These are phyloP conservation scores for Tetramorium simillimum DNA, from an alignment of 1,140 invertebrate genomes.

Conservation along the genomic window DNA sequence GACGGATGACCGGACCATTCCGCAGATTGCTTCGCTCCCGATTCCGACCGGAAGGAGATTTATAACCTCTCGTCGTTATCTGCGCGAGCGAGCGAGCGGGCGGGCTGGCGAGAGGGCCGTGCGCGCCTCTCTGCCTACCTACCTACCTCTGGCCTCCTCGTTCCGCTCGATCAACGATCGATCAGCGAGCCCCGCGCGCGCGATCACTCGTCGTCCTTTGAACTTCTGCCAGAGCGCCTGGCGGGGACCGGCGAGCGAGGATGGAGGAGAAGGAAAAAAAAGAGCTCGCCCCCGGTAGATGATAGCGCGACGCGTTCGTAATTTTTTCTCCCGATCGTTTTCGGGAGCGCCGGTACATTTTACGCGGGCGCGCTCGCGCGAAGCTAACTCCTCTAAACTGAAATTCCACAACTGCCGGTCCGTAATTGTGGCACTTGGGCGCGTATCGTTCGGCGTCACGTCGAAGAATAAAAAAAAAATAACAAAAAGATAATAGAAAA, in stretches of 20 bases:
- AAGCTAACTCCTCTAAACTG: slow-evolving; percentile 27
- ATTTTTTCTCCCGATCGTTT: slow-evolving; percentile 57
- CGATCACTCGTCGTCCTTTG: slow-evolving; percentile 59
- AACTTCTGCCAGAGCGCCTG: slow-evolving; percentile 29
- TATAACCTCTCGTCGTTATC: slow-evolving; percentile 85
- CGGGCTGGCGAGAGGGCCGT: slow-evolving; percentile 49
- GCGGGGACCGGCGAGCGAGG: background rate
- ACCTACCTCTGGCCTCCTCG: slow-evolving; percentile 30
- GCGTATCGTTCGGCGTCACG: background rate
- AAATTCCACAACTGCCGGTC: slow-evolving; percentile 14
- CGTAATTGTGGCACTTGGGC: background rate
- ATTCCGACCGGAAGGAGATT: slow-evolving; percentile 84
- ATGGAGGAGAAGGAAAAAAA: background rate
- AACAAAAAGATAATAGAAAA: background rate
- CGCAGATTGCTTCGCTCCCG: slow-evolving; percentile 84
- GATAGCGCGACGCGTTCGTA: slow-evolving; percentile 60
- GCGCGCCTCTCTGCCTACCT: slow-evolving; percentile 35
- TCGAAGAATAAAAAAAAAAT: background rate
- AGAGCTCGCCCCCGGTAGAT: slow-evolving; percentile 4
- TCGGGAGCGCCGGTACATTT: slow-evolving; percentile 4
- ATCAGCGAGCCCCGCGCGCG: slow-evolving; percentile 56
- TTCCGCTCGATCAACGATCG: slow-evolving; percentile 70
- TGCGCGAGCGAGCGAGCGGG: slow-evolving; percentile 69
- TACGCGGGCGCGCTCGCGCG: slow-evolving; percentile 26
- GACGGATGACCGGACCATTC: slow-evolving; percentile 85